Evolutionary conservation across 1,140 invertebrate species (phyloP).

Genomic region (Brachionus rotundiformis): DNA sequence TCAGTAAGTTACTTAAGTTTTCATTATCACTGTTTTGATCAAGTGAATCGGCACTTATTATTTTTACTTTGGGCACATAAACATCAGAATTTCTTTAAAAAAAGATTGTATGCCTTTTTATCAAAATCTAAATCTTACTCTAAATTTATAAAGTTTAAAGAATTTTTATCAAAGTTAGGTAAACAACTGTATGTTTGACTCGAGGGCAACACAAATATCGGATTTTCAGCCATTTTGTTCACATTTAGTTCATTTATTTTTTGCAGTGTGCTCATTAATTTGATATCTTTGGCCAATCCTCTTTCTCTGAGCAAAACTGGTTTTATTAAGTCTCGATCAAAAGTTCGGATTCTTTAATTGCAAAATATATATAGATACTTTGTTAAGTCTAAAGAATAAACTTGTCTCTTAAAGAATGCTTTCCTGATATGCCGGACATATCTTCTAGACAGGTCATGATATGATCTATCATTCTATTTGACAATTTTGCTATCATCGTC

Average conservation of each 20-base stretch:
- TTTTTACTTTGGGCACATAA: not conserved
- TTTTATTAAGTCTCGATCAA: conserved; percentile 39
- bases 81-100: not conserved
- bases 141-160: not conserved
- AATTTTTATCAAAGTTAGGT: not conserved
- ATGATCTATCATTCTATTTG: conserved; percentile 51
- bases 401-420: conserved; percentile 50
- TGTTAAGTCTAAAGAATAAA: not conserved
- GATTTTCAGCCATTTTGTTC: conserved; percentile 43
- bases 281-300: conserved; percentile 10
- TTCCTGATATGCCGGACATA: conserved; percentile 7
- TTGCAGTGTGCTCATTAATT: conserved; percentile 45
- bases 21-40: not conserved
- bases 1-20: not conserved
- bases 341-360: not conserved
- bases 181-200: not conserved
- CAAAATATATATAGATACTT: too few species aligned
- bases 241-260: conserved; percentile 50
- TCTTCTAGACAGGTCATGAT: conserved; percentile 50
- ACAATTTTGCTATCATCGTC: conserved; percentile 41
- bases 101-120: not conserved
- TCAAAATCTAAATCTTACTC: not conserved
- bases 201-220: conserved; percentile 23
- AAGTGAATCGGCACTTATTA: not conserved
- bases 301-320: conserved; percentile 30